Conservation (phyloP, 2,797 vertebrate species). For the Holocentrus rufus region DNA sequence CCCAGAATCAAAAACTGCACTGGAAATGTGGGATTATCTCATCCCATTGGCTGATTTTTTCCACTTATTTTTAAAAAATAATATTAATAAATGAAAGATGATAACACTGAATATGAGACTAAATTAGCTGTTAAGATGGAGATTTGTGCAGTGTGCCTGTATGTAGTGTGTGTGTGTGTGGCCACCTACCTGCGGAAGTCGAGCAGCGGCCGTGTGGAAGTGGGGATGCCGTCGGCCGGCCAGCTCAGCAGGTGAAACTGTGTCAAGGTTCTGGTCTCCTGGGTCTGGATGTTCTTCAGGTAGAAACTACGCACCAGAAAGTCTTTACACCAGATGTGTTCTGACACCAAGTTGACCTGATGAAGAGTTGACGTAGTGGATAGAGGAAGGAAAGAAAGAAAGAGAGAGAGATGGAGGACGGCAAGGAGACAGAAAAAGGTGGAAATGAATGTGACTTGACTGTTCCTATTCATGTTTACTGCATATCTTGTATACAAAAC, state of each 20-base stretch:
- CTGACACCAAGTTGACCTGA: conserved; percentile 97
- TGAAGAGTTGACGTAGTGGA: background rate
- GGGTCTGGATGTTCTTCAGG: conserved; percentile 96
- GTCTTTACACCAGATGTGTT: conserved; percentile 99
- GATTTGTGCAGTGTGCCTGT: background rate
- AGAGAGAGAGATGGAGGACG: background rate
- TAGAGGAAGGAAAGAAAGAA: background rate
- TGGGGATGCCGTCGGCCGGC: conserved; percentile 94
- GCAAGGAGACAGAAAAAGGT: background rate
- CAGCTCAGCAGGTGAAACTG: conserved; percentile 99
- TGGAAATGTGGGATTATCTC: too few relatives aligned
- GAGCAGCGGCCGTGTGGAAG: conserved; percentile 92
- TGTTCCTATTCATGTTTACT: too few relatives aligned
- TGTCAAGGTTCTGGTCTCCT: conserved; percentile 95
- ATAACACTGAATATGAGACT: too few relatives aligned
- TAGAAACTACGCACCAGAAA: conserved; percentile 98
- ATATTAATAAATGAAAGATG: too few relatives aligned
- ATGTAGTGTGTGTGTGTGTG: background rate
- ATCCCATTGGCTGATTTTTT: too few relatives aligned
- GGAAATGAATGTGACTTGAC: background rate
- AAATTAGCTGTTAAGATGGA: background rate
- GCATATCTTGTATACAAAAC: too few relatives aligned
- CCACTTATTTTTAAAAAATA: too few relatives aligned
- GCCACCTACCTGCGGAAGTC: conserved; percentile 90
- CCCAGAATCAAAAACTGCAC: too few relatives aligned